Evolutionary conservation across 2,888 invertebrate species (phyloP).

Genomic region (Phengaris alcon): DNA sequence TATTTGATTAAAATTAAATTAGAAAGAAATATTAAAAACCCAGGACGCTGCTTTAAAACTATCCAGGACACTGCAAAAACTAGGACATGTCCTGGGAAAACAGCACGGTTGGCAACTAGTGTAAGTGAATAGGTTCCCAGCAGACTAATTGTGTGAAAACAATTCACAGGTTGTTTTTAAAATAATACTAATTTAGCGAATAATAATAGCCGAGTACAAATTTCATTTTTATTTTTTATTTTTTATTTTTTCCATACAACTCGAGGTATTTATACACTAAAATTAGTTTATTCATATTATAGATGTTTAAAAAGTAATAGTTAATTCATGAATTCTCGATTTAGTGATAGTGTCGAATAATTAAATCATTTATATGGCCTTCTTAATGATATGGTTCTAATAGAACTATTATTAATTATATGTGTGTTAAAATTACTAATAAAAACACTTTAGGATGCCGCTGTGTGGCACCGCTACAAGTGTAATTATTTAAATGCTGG

Average conservation of each 20-base stretch:
- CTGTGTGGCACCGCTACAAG: constrained; percentile 9
- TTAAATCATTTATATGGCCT: constrained; percentile 40
- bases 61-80: no score
- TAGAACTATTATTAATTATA: constrained; percentile 34
- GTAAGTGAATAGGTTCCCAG: background rate
- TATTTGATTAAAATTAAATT: no score
- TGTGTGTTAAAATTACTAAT: constrained; percentile 34
- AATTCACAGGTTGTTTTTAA: background rate
- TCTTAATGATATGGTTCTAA: constrained; percentile 29
- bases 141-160: background rate
- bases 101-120: background rate
- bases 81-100: no score
- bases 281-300: constrained; percentile 37
- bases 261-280: constrained; percentile 40
- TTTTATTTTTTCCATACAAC: constrained; percentile 28
- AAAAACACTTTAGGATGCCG: constrained; percentile 14
- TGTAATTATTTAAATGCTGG: constrained; percentile 33
- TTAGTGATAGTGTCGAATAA: constrained; percentile 36
- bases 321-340: constrained; percentile 34
- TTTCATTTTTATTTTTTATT: constrained; percentile 9
- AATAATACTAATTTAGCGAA: constrained; percentile 1
- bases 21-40: no score
- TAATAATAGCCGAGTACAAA: constrained; percentile 37
- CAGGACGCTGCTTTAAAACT: no score
- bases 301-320: constrained; percentile 33